Percentiles rank a stretch among this genome's conserved stretches.
These are phyloP conservation scores for Diadromus collaris DNA, from an alignment of 2,888 invertebrate genomes.

Conservation along the genomic window DNA sequence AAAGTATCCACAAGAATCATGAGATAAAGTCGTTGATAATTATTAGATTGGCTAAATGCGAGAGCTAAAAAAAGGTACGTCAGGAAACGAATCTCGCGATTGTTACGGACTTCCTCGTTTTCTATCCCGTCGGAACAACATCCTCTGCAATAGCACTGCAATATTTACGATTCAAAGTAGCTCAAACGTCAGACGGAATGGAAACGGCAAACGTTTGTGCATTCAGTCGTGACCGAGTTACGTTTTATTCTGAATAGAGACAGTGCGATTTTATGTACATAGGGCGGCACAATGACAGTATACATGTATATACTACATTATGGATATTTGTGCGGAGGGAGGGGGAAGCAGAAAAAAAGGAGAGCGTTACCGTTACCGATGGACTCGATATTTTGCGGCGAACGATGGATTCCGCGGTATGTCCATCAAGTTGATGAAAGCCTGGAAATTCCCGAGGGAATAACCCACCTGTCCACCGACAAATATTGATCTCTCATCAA, in stretches of 20 bases:
- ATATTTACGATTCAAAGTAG: slow-evolving; percentile 40
- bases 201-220: slow-evolving; percentile 37
- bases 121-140: slow-evolving; percentile 18
- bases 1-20: too few species aligned
- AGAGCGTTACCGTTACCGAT: slow-evolving; percentile 6
- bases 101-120: slow-evolving; percentile 43
- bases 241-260: slow-evolving; percentile 36
- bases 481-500: slow-evolving; percentile 3
- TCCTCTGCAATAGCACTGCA: slow-evolving; percentile 3
- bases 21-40: too few species aligned
- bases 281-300: slow-evolving; percentile 4
- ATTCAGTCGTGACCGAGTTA: slow-evolving; percentile 48
- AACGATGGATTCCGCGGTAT: slow-evolving; percentile 7
- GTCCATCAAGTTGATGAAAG: slow-evolving; percentile 31
- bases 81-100: background rate
- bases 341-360: slow-evolving; percentile 3
- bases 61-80: background rate
- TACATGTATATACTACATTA: slow-evolving; percentile 5
- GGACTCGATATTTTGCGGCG: slow-evolving; percentile 33
- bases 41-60: too few species aligned
- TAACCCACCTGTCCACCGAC: slow-evolving; percentile 7
- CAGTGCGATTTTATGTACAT: slow-evolving; percentile 32
- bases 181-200: slow-evolving; percentile 48
- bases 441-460: background rate
- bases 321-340: slow-evolving; percentile 14